Evolutionary conservation across 1,140 invertebrate genomes (phyloP).

Genomic region (Centruroides vittatus): DNA sequence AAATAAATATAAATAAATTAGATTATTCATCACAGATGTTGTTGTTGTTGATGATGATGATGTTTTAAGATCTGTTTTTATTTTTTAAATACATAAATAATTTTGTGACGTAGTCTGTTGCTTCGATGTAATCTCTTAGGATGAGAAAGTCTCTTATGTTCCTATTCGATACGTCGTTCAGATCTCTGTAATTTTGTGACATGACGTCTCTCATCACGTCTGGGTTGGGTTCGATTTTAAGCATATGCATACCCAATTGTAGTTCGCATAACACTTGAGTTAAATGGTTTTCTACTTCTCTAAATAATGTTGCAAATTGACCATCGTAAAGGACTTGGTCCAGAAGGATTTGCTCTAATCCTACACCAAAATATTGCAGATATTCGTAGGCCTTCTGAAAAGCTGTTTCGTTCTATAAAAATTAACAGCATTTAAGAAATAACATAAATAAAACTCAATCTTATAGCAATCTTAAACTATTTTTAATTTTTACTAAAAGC

Average conservation of each 20-base stretch:
- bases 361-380: constrained; percentile 48
- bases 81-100: constrained; percentile 32
- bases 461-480: too few relatives aligned
- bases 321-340: constrained; percentile 39
- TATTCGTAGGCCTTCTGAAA: constrained; percentile 41
- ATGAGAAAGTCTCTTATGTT: constrained; percentile 47
- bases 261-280: constrained; percentile 42
- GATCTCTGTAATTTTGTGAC: constrained; percentile 33
- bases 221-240: constrained; percentile 30
- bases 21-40: neutral
- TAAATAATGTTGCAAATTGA: constrained; percentile 38
- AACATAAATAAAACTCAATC: too few relatives aligned
- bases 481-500: too few relatives aligned
- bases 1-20: neutral
- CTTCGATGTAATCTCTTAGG: constrained; percentile 47
- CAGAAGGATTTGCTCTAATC: constrained; percentile 46
- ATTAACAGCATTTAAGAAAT: too few relatives aligned
- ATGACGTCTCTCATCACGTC: constrained; percentile 42
- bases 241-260: constrained; percentile 40
- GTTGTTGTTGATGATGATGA: neutral
- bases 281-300: constrained; percentile 39
- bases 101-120: constrained; percentile 41
- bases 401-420: constrained; percentile 24
- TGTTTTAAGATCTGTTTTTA: neutral
- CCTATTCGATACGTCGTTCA: constrained; percentile 30